Percentiles rank a stretch among this genome's conserved stretches.
Evolutionary conservation across 2,113 vertebrate genomes (phyloP).

Genomic region (Sylvia atricapilla): DNA sequence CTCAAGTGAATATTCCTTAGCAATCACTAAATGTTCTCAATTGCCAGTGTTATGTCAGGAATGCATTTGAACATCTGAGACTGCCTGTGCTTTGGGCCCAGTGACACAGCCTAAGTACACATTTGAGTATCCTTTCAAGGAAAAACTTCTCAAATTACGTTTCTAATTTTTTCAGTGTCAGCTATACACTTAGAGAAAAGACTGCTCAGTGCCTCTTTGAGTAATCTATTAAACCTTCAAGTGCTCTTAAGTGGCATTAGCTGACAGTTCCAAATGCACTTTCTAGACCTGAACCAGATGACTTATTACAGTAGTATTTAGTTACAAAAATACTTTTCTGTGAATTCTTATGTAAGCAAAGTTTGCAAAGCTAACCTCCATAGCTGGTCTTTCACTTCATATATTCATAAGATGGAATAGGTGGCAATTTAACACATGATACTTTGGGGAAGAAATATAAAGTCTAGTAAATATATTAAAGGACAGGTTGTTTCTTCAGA

Average conservation of each 20-base stretch:
- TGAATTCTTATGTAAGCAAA: neutral
- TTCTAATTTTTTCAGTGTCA: slow-evolving; percentile 17
- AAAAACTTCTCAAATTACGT: slow-evolving; percentile 11
- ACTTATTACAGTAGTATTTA: neutral
- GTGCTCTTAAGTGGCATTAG: slow-evolving; percentile 7
- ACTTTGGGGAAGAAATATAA: neutral
- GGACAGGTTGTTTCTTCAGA: neutral
- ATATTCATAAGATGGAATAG: neutral
- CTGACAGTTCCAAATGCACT: slow-evolving; percentile 14
- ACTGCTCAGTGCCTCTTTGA: neutral
- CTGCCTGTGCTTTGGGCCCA: neutral
- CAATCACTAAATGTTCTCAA: neutral
- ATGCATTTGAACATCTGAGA: slow-evolving; percentile 8
- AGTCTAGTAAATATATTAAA: neutral
- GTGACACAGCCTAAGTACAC: neutral
- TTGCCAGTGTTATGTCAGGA: slow-evolving; percentile 4
- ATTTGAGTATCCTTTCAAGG: neutral
- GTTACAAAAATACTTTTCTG: neutral
- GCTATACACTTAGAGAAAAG: neutral
- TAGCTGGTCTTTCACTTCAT: neutral
- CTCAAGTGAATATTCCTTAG: neutral
- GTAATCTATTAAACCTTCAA: slow-evolving; percentile 35
- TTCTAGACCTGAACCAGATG: slow-evolving; percentile 19
- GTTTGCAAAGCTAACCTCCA: neutral
- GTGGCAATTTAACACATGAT: neutral